Conservation (phyloP, 2,888 invertebrate species). For the Tiliacea citrago region DNA sequence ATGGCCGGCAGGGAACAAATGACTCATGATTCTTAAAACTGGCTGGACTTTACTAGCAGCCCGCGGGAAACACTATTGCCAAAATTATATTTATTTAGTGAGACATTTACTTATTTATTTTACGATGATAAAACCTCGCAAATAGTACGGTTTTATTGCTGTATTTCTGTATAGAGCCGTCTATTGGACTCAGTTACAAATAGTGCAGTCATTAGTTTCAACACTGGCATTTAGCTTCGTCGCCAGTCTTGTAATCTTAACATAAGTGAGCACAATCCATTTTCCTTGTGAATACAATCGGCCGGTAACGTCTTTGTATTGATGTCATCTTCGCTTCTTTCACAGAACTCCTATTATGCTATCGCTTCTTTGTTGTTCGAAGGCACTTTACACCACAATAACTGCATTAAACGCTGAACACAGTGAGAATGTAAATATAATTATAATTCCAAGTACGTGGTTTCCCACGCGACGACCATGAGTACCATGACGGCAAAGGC, state of each 20-base stretch:
- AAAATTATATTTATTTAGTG: conserved; percentile 26
- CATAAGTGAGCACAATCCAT: conserved; percentile 54
- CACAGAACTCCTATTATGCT: conserved; percentile 62
- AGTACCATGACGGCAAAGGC: conserved; percentile 70
- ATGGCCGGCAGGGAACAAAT: conserved; percentile 21
- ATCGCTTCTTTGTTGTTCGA: conserved; percentile 71
- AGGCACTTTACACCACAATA: conserved; percentile 67
- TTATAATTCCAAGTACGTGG: conserved; percentile 78
- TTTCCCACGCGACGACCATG: conserved; percentile 81
- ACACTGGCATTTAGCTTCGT: conserved; percentile 47
- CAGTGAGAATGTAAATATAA: conserved; percentile 79
- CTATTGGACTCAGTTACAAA: conserved; percentile 44
- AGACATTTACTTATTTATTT: conserved; percentile 8
- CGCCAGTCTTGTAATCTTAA: conserved; percentile 55
- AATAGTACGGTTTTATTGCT: conserved; percentile 19
- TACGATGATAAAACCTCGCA: conserved; percentile 16
- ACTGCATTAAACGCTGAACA: conserved; percentile 71
- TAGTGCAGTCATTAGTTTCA: conserved; percentile 61
- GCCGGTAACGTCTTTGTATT: conserved; percentile 65
- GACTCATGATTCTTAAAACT: conserved; percentile 37
- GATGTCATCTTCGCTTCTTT: conserved; percentile 67
- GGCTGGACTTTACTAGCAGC: conserved; percentile 7
- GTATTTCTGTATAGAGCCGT: conserved; percentile 23
- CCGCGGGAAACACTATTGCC: conserved; percentile 14
- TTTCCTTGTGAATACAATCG: conserved; percentile 67